A percentile compares a stretch with the other conserved stretches of the same genome.
phyloP scores from a whole-genome alignment of 2,113 vertebrate genomes.

The Cebidichthys violaceus region DNA sequence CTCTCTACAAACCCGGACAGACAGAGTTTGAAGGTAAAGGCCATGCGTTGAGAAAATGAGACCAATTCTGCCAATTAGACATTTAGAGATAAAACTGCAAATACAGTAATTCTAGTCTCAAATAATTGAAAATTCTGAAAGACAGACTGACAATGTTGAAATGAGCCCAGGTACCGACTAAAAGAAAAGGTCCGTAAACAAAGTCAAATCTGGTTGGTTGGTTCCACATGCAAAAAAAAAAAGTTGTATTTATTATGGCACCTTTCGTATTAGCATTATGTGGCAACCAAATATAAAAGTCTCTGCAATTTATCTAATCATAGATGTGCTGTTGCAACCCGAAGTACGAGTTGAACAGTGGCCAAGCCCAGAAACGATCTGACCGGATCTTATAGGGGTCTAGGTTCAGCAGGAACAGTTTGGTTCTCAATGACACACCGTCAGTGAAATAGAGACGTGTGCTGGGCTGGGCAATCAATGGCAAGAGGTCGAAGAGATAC shows the following conservation, averaged over 20 bases:
- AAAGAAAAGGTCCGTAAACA: background rate
- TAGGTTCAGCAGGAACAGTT: background rate
- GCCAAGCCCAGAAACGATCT: background rate
- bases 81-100: background rate
- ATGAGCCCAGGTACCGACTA: background rate
- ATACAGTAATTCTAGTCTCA: background rate
- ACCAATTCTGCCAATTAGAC: background rate
- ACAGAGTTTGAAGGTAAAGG: background rate
- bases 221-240: background rate
- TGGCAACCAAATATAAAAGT: background rate
- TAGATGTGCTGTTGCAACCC: conserved; percentile 6
- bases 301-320: conserved; percentile 8
- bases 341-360: background rate
- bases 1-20: no score
- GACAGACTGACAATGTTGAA: background rate
- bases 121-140: background rate
- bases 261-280: background rate
- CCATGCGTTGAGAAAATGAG: background rate
- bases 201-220: background rate
- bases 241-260: background rate
- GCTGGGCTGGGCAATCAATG: background rate
- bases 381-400: background rate
- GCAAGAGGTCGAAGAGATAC: background rate
- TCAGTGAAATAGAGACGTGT: background rate
- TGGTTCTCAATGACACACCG: background rate